Base-by-base conservation (phyloP, 2,797 vertebrate genomes). In the Mus caroli region DNA sequence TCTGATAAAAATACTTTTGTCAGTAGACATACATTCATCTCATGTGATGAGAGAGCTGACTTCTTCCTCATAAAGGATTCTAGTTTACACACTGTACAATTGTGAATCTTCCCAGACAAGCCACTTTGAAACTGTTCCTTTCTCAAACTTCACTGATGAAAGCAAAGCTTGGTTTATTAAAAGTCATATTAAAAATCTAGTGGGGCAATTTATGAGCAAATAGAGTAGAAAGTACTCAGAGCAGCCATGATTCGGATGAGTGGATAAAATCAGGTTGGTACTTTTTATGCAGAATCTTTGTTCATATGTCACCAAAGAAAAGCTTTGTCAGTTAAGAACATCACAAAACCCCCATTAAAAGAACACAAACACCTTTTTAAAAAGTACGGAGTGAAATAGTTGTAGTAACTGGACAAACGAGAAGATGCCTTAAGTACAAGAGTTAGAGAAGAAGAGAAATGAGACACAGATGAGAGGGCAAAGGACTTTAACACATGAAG, bases 91-190 rank as follows among this genome's bases (percentile, higher is more conserved):
- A 40, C 37, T 90, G 20, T 95, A n/a, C 22, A 31, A 13, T 50
- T 92, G 28, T 84, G 8, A 91, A 78, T 19, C 22, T 92, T 92
- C 56, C 43, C 54, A 91, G 46, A 43, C 26, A 95, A 20, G 17
- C 40, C 37, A 80, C 17, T 82, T 86, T 56, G 52, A 83, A n/a
- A 83, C 50, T 28, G 0, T 20, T 88, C 26, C 46, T 75, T 88
- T 67, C 40, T 60, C 58, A 75, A 90, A 43, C 75, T 77, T 11
- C 22, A 43, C 50, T 58, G 64, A 86, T 69, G 40, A 77, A 46
- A 60, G 86, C 37, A 12, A 93, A 95, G 28, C 31, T 82, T 37
- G 31, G 40, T 2, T 75, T 94, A 88, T 46, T 92, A 62, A 88
- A 60, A 52, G 34, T 76, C 20, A 73, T 62, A 52, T 73, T 88